These are phyloP conservation scores for Caenorhabditis drosophilae DNA, from an alignment of 2,888 invertebrate species.

Conservation along the genomic window DNA sequence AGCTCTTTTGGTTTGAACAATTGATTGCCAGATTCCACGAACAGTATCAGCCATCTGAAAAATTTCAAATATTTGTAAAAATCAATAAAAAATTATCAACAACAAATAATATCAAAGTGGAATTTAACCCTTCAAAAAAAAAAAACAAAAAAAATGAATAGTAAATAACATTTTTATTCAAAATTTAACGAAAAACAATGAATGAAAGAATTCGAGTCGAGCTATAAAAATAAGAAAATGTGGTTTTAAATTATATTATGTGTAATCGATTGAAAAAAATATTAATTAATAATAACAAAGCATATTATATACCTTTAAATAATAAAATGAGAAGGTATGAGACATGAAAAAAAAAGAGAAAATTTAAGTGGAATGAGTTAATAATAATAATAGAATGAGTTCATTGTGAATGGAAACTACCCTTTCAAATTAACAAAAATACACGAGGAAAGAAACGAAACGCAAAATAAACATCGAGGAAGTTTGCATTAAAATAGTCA, in stretches of 20 bases:
- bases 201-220: too few species aligned
- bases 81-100: background rate
- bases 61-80: background rate
- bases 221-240: too few species aligned
- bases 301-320: too few species aligned
- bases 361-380: conserved; percentile 13
- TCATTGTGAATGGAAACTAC: too few species aligned
- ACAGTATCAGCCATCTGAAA: conserved; percentile 60
- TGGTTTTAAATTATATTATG: too few species aligned
- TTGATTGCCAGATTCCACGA: conserved; percentile 59
- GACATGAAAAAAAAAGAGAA: background rate
- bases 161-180: conserved; percentile 1
- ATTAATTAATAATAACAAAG: too few species aligned
- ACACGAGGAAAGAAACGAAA: conserved; percentile 21
- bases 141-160: too few species aligned
- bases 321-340: background rate
- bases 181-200: too few species aligned
- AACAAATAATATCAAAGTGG: conserved; percentile 1
- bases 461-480: conserved; percentile 20
- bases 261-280: too few species aligned
- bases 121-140: background rate
- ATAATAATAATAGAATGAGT: too few species aligned
- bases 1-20: conserved; percentile 57
- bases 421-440: too few species aligned
- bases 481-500: conserved; percentile 13